Percentiles rank a stretch among this genome's conserved stretches.
phyloP scores from a whole-genome alignment of 2,113 vertebrate species.

The Dolichallabes microphthalmus region DNA sequence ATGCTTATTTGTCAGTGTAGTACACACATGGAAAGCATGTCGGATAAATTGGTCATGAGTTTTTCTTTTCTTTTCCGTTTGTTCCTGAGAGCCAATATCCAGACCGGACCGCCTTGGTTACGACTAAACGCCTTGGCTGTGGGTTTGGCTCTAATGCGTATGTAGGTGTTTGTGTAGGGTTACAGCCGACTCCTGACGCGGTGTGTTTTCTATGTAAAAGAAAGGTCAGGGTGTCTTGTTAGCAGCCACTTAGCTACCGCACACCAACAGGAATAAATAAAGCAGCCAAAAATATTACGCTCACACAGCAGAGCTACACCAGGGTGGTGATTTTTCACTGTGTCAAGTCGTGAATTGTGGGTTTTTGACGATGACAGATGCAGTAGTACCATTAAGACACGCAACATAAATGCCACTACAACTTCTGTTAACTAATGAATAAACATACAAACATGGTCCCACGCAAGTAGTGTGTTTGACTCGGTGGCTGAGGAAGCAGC shows the following conservation, averaged over 20 bases:
- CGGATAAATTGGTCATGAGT: neutral
- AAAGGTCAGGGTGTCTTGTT: constrained; percentile 30
- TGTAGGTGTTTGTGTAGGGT: neutral
- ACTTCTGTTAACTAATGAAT: neutral
- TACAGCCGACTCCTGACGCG: neutral
- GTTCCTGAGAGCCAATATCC: constrained; percentile 14
- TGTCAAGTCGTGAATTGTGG: neutral
- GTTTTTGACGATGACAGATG: neutral
- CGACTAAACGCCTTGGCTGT: neutral
- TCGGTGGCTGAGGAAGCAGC: neutral
- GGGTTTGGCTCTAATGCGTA: neutral
- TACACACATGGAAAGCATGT: neutral
- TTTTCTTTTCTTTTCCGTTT: neutral
- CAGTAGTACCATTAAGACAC: neutral
- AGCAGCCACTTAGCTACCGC: constrained; percentile 4
- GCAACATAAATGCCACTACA: no score
- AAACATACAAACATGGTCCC: neutral
- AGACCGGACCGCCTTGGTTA: neutral
- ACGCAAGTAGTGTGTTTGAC: neutral
- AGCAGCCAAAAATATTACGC: neutral
- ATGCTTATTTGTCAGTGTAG: neutral
- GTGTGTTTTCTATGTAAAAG: neutral
- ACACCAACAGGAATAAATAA: constrained; percentile 10
- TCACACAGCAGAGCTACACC: neutral
- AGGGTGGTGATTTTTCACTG: neutral